Evolutionary conservation across 2,797 vertebrate genomes (phyloP), one percentile per base, ranked within the genome.

Genomic region (Epinephelus awoara): DNA sequence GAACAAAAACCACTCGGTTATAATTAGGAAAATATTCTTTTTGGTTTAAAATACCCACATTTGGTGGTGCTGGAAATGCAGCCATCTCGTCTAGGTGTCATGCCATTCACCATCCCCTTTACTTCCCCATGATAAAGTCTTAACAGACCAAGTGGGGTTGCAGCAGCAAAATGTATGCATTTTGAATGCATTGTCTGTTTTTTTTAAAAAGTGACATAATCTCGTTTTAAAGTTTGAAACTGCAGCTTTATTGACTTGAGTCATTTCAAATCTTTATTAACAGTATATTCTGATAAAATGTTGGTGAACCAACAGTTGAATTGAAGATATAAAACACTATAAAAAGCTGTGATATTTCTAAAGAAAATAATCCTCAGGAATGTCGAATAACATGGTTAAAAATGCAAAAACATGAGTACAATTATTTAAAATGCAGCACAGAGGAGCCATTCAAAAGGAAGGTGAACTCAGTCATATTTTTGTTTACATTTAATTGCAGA

Each of bases 401-500:
- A 55, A 3, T 58, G 5, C 15, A 72, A 27, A 52, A 67, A 19
- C 44, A 23, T 23, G 7, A 0, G 42, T 18, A 0, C 5, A 27
- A 18, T 56, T 13, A 19, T 62, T 62, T 38, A 5, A 52, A 56
- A 84, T 25, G 61, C 66, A 58, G 50, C 61, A 18, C 25, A 44
- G 34, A 61, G 50, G 47, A 59, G 4, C 50, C 5, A 7, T 63
- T 23, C 0, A 1, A 23, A 34, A 19, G 8, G n/a, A 54, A 51
- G 38, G 42, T 51, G 65, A 76, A 40, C 21, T 29, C 46, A 0
- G 27, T 58, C 54, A 9, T 46, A 18, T 65, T 73, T 62, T 14
- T 79, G 75, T 87, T 83, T 77, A 27, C 52, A 38, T 79, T 69
- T 75, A 67, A 81, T 77, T 85, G 72, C 83, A 77, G 77, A 63